Conservation (phyloP, 2,797 vertebrate species). For the Phataginus tetradactyla region DNA sequence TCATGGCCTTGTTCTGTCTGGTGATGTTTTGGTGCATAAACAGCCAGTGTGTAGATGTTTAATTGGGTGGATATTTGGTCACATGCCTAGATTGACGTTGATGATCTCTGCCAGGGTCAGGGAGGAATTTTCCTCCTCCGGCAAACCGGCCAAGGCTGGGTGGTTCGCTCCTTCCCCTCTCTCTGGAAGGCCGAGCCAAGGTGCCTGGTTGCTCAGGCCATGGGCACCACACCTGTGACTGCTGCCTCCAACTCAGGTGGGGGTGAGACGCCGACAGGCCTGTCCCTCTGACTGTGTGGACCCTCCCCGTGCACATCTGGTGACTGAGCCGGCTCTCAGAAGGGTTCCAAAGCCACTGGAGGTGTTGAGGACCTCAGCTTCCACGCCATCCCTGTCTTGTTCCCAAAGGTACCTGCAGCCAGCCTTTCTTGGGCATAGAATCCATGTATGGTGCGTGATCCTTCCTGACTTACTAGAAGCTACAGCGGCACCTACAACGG, state of each 20-base stretch:
- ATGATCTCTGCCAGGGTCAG: conserved; percentile 55
- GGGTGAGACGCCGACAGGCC: neutral
- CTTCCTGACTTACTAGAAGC: neutral
- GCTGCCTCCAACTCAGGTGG: neutral
- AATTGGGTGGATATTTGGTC: conserved; percentile 64
- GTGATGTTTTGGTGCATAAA: conserved; percentile 1
- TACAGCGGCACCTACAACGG: neutral
- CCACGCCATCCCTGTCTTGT: neutral
- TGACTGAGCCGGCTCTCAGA: neutral
- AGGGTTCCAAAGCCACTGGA: neutral
- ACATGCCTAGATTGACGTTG: conserved; percentile 60
- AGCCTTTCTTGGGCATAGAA: neutral
- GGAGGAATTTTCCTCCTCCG: conserved; percentile 77
- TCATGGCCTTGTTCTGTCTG: neutral
- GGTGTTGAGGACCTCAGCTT: neutral
- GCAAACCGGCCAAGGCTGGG: conserved; percentile 64
- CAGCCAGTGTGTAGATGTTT: conserved; percentile 36
- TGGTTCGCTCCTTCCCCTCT: conserved; percentile 55
- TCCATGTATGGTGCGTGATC: neutral
- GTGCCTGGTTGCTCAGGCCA: neutral
- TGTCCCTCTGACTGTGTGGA: neutral
- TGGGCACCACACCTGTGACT: conserved; percentile 18
- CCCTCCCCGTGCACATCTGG: neutral
- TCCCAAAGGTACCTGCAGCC: conserved; percentile 17
- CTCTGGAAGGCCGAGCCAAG: conserved; percentile 52